A percentile compares a stretch with the other conserved stretches of the same genome.
phyloP scores from a whole-genome alignment of 2,888 invertebrate species.

The Drosophila nigricruria region DNA sequence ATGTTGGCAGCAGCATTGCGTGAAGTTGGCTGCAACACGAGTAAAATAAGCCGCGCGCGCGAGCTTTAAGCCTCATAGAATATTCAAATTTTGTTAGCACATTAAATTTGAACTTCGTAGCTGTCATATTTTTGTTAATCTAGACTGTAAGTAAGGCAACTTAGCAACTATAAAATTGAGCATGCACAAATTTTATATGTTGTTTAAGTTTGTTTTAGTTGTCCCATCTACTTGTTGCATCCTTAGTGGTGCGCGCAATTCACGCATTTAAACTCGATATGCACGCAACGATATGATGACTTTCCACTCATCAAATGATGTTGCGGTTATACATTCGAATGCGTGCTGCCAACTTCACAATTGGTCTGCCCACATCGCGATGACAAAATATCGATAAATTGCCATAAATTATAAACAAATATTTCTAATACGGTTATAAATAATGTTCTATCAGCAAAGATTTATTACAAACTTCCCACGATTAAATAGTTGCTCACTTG shows the following conservation, averaged over 20 bases:
- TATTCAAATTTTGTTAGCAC: no score
- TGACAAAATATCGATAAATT: not conserved
- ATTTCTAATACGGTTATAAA: not conserved
- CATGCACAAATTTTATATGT: no score
- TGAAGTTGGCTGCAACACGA: slow-evolving; percentile 17
- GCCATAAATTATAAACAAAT: slow-evolving; percentile 1
- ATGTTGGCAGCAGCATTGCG: no score
- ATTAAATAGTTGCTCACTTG: not conserved
- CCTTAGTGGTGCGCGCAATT: not conserved
- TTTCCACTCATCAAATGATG: not conserved
- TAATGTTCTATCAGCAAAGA: slow-evolving; percentile 1
- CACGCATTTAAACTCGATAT: not conserved
- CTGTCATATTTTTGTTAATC: no score
- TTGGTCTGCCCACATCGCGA: not conserved
- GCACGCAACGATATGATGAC: not conserved
- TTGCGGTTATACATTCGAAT: not conserved
- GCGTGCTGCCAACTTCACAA: no score
- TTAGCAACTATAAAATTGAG: no score
- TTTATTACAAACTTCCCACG: slow-evolving; percentile 2
- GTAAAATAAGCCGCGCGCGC: not conserved
- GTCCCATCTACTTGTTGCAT: no score
- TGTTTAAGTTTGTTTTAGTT: no score
- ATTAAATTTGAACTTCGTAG: no score
- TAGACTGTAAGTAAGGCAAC: no score
- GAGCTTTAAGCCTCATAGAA: no score